A percentile compares a stretch with the other conserved stretches of the same genome.
Evolutionary conservation across 2,888 invertebrate genomes (phyloP).

Genomic region (Heliothis peltigera): DNA sequence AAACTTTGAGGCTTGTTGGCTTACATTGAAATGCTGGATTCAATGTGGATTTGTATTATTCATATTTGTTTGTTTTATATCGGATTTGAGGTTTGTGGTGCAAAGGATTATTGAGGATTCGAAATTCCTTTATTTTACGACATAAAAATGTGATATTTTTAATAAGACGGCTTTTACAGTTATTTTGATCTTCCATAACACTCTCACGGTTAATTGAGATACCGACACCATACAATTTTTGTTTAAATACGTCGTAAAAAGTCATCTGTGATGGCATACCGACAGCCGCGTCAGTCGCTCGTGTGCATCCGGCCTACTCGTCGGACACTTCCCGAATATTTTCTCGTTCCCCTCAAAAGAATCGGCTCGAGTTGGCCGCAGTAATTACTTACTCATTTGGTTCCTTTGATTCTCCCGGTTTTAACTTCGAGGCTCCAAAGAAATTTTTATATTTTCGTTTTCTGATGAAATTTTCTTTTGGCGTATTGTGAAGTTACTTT

Average conservation of each 20-base stretch:
- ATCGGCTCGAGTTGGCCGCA: slow-evolving; percentile 47
- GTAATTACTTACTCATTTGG: slow-evolving; percentile 64
- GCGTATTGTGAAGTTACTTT: slow-evolving; percentile 48
- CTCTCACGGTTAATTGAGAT: neutral
- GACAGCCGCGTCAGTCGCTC: slow-evolving; percentile 21
- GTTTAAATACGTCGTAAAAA: neutral
- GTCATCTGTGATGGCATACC: slow-evolving; percentile 4
- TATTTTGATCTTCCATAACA: neutral
- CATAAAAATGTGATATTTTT: neutral
- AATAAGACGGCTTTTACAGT: too few relatives aligned
- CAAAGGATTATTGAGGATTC: neutral
- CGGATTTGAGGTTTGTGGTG: slow-evolving; percentile 8
- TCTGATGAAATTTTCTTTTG: slow-evolving; percentile 41
- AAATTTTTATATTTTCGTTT: slow-evolving; percentile 49
- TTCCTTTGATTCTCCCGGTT: slow-evolving; percentile 54
- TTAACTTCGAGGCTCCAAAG: slow-evolving; percentile 50
- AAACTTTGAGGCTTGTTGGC: slow-evolving; percentile 45
- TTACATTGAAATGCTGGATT: slow-evolving; percentile 39
- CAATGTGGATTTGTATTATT: slow-evolving; percentile 35
- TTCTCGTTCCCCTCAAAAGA: slow-evolving; percentile 50
- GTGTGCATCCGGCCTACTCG: slow-evolving; percentile 21
- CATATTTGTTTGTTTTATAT: slow-evolving; percentile 27
- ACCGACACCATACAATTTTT: neutral
- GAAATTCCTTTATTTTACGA: neutral
- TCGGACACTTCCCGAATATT: slow-evolving; percentile 44